Base-by-base conservation (phyloP, 2,888 invertebrate species). In the Rhyacophila evoluta region DNA sequence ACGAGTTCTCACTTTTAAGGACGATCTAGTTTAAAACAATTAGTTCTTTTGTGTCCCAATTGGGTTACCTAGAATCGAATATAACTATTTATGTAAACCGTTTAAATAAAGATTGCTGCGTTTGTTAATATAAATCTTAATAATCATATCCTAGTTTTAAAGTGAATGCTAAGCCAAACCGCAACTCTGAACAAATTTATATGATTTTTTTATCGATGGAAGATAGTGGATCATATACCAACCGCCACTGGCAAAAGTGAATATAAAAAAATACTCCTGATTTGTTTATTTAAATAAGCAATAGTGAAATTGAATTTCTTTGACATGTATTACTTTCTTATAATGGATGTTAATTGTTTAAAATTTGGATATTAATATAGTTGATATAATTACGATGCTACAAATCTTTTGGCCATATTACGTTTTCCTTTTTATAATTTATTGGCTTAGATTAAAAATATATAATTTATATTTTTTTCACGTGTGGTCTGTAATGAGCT, bases 291-390 rank as follows among this genome's bases (percentile, higher is more conserved):
- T 8, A 1, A 55, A 55, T 33, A 33, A 2, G 6, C 6, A 33
- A 33, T 8, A 19, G 55, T 10, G 55, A 55, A 55, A 55, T 55
- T 55, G 12, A 25, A 55, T 25, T 55, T 55, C 5, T 55, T 1
- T 55, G 55, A 55, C 55, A 55, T 25, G 55, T 55, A 55, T 55
- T 55, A 55, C 55, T 55, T 55, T 55, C 55, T 19, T 55, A 19
- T 33, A 33, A 19, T 25, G 25, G 19, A 8, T 55, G 10, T 55
- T 10, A 33, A 4, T 33, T 33, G 29, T 33, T 33, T 33, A 4
- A 4, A 33, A 33, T 33, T 6, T 33, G 4, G 29, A 4, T 33
- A 33, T 33, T 4, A 33, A 33, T 33, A 4, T 33, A 33, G n/a
- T n/a, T n/a, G n/a, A n/a, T n/a, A n/a, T n/a, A n/a, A n/a, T n/a